Evolutionary conservation across 2,888 invertebrate species (phyloP), one percentile per base, ranked within the genome.

Genomic region (Drosophila pullipes): DNA sequence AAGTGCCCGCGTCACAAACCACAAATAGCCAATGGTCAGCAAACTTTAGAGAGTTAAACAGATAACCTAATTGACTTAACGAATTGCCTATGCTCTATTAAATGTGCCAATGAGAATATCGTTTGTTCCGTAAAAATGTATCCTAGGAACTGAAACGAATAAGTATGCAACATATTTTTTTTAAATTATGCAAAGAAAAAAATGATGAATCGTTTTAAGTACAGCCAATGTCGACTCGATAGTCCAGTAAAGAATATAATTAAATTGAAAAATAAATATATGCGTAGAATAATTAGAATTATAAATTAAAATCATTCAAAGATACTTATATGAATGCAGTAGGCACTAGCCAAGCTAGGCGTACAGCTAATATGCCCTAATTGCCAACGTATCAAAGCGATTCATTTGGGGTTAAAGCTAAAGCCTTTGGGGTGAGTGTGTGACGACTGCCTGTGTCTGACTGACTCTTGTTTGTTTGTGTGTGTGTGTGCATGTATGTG

Each of bases 11-110:
- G 68, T 50, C 65, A 71, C 30, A 72, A 52, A 25, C 66, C 69
- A 52, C 59, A 69, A 81, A 74, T 89, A 76, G 87, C 90, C 90
- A 83, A 59, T 90, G 85, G 90, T 75, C 85, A 84, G 63, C 63
- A 50, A 55, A 53, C 58, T 64, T 37, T 37, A 16, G 59, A 69
- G 47, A 75, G 74, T 69, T 69, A 74, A 69, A 54, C 69, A 25
- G 73, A 76, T 44, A 68, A 25, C 18, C 16, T 25, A 37, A 52
- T 41, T 10, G 18, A 11, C n/a, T 16, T 16, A 30, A 37, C 67
- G 81, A 77, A 49, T 13, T 49, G 0, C 22, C 57, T 1, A 64
- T 78, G 28, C 81, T 28, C 65, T 77, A 37, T 18, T 22, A 13
- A n/a, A 47, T 47, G 6, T 22, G 13, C 47, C 22, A 22, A 22